Evolutionary conservation across 1,140 invertebrate genomes (phyloP).

Genomic region (Brachionus sp.): DNA sequence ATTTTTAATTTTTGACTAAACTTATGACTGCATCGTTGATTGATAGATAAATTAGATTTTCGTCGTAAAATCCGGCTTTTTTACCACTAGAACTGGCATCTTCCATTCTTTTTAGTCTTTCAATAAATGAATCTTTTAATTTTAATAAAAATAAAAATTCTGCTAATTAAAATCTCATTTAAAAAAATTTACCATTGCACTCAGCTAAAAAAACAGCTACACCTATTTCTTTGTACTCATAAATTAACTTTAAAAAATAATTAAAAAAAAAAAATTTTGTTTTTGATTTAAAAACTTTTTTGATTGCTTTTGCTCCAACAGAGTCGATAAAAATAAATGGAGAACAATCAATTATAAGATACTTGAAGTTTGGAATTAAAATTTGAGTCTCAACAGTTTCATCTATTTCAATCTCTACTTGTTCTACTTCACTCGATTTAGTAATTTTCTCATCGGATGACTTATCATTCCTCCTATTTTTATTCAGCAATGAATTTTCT

Average conservation of each 20-base stretch:
- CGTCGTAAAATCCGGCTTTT: background rate
- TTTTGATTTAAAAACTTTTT: background rate
- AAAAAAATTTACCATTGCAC: background rate
- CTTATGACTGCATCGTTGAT: background rate
- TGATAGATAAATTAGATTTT: background rate
- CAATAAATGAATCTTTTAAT: background rate
- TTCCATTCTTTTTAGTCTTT: background rate
- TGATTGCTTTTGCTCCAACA: constrained; percentile 12
- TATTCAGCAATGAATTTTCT: background rate
- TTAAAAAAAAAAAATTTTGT: background rate
- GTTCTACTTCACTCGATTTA: background rate
- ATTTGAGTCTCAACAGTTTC: background rate
- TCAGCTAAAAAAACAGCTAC: background rate
- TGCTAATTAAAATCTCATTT: background rate
- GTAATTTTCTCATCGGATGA: too few relatives aligned
- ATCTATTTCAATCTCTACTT: too few relatives aligned
- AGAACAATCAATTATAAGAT: background rate
- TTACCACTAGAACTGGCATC: background rate
- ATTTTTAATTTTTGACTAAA: too few relatives aligned
- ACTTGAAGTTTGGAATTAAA: background rate
- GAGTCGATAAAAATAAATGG: constrained; percentile 28
- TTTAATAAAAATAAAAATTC: background rate
- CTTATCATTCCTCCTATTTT: background rate
- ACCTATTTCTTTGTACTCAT: background rate
- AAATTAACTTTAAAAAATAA: background rate